Conservation (phyloP, 1,140 invertebrate genomes). For the Laupala kohalensis region DNA sequence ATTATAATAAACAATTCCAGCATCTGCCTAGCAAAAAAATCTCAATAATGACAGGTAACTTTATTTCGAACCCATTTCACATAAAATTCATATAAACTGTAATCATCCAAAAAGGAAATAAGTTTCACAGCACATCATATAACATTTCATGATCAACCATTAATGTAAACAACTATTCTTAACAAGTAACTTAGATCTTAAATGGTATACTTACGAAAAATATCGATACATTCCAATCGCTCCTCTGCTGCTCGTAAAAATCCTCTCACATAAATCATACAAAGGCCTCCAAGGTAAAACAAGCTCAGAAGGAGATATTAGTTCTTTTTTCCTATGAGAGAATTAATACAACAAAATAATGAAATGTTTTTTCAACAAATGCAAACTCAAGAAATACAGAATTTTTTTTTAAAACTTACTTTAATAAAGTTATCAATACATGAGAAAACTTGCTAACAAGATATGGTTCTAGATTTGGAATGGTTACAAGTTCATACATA, state of each 20-base stretch:
- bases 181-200: no score
- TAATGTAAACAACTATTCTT: no score
- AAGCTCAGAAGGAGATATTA: conserved; percentile 67
- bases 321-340: conserved; percentile 53
- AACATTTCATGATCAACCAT: no score
- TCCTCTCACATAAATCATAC: conserved; percentile 46
- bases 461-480: conserved; percentile 60
- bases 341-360: conserved; percentile 14
- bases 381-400: not conserved
- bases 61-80: no score
- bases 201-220: conserved; percentile 45
- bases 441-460: conserved; percentile 54
- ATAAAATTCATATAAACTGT: no score
- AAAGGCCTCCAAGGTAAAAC: conserved; percentile 75
- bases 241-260: conserved; percentile 37
- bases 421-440: conserved; percentile 36
- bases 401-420: conserved; percentile 30
- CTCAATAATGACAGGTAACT: no score
- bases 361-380: conserved; percentile 1
- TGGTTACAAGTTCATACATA: conserved; percentile 60
- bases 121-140: no score
- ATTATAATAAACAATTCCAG: no score
- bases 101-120: no score
- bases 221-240: conserved; percentile 48
- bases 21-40: no score